These are phyloP conservation scores for Minunthozetes semirufus DNA, from an alignment of 2,888 invertebrate genomes.

Conservation along the genomic window DNA sequence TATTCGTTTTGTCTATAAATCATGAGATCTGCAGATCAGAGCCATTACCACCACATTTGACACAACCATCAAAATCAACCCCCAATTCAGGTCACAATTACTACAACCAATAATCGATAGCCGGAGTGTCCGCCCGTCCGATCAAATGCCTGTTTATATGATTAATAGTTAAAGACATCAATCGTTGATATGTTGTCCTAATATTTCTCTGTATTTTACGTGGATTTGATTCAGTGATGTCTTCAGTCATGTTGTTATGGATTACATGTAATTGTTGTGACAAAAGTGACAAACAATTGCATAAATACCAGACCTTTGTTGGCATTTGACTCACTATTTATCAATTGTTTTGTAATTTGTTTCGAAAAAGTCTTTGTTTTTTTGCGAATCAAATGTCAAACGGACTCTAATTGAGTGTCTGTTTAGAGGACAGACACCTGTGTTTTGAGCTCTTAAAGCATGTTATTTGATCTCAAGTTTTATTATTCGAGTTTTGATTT, in stretches of 20 bases:
- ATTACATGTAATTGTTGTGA: conserved; percentile 30
- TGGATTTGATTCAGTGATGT: conserved; percentile 25
- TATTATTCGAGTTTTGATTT: not conserved
- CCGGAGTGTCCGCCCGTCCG: not conserved
- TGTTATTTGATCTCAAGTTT: not conserved
- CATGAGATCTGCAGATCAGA: not conserved
- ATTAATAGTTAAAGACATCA: conserved; percentile 9
- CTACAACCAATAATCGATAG: not conserved
- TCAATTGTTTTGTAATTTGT: not conserved
- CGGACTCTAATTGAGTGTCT: not conserved
- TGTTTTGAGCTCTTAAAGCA: not conserved
- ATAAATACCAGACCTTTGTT: not conserved
- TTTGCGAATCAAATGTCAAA: not conserved
- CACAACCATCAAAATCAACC: not conserved
- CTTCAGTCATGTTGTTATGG: conserved; percentile 2
- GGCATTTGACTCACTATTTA: not conserved
- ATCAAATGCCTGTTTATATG: conserved; percentile 8
- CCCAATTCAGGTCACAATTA: not conserved
- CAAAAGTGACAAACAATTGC: not conserved
- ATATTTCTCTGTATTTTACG: conserved; percentile 18
- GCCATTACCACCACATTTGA: conserved; percentile 7
- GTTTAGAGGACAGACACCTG: not conserved
- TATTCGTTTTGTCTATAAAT: not conserved
- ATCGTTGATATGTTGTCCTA: not conserved
- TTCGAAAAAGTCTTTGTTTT: too few species aligned